Conservation (phyloP, 2,113 vertebrate species). For the Cyrtonyx montezumae region DNA sequence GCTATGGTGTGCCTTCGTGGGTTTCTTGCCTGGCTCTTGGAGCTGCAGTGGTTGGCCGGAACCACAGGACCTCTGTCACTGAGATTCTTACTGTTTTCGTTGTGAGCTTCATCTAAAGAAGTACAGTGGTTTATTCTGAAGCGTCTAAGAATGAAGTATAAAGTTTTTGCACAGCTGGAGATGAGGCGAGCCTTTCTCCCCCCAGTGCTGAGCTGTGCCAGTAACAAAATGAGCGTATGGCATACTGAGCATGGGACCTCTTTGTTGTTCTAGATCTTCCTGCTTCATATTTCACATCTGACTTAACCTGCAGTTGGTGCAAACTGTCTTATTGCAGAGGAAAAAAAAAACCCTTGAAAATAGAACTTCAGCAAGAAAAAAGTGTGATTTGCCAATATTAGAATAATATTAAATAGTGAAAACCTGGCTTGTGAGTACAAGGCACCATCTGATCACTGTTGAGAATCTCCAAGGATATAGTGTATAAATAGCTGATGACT, state of each 20-base stretch:
- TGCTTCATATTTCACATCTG: constrained; percentile 18
- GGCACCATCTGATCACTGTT: constrained; percentile 60
- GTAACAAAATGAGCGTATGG: constrained; percentile 29
- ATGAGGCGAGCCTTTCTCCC: constrained; percentile 42
- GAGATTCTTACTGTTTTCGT: constrained; percentile 33
- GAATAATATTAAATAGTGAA: constrained; percentile 18
- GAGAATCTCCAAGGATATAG: constrained; percentile 71
- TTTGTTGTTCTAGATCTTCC: constrained; percentile 43
- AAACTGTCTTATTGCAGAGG: not conserved
- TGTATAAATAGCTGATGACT: constrained; percentile 74
- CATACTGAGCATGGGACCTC: constrained; percentile 49
- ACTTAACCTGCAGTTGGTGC: constrained; percentile 20
- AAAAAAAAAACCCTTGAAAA: constrained; percentile 32
- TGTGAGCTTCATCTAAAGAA: constrained; percentile 31
- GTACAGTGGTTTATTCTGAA: constrained; percentile 48
- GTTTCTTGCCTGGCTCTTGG: not conserved
- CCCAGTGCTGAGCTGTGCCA: constrained; percentile 44
- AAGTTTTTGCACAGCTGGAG: constrained; percentile 48
- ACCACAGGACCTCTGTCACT: constrained; percentile 23
- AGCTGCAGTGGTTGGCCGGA: constrained; percentile 23
- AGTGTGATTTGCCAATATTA: constrained; percentile 33
- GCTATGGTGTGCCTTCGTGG: not conserved
- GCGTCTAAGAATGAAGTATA: constrained; percentile 9
- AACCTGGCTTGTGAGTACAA: constrained; percentile 47
- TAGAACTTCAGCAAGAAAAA: not conserved